Conservation (phyloP, 2,113 vertebrate genomes). For the Grus americana region DNA sequence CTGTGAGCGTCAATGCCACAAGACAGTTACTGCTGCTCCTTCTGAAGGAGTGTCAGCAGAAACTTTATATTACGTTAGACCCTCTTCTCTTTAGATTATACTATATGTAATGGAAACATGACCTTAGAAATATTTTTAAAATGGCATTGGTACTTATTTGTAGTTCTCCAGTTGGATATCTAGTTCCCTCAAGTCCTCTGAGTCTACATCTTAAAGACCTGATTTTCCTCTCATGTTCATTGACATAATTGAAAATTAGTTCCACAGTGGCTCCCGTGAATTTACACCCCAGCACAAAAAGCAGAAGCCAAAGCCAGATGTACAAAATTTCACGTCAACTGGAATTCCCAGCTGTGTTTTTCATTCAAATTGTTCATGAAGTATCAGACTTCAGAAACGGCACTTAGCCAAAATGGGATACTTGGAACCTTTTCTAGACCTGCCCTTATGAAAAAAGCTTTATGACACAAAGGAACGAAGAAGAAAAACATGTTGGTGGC, state of each 20-base stretch:
- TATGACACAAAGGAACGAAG: background rate
- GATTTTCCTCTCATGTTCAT: conserved; percentile 5
- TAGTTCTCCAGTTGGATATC: background rate
- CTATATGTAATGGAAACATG: background rate
- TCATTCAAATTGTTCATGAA: conserved; percentile 33
- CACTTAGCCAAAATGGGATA: conserved; percentile 6
- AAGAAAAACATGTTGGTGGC: background rate
- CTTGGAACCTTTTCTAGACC: background rate
- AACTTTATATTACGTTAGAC: background rate
- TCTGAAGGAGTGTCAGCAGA: background rate
- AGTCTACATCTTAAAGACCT: background rate
- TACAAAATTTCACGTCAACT: background rate
- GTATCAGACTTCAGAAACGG: conserved; percentile 23
- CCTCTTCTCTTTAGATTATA: background rate
- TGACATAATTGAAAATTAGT: conserved; percentile 36
- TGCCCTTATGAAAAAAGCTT: conserved; percentile 3
- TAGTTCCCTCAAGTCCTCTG: background rate
- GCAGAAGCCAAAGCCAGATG: conserved; percentile 34
- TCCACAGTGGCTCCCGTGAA: background rate
- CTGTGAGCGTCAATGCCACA: background rate
- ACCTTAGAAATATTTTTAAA: background rate
- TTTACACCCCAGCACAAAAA: conserved; percentile 11
- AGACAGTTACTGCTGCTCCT: background rate
- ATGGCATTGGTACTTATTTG: background rate
- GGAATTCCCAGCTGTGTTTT: conserved; percentile 53